These are phyloP conservation scores for Microcebus tavaratra DNA, from an alignment of 2,113 vertebrate genomes.

Conservation along the genomic window DNA sequence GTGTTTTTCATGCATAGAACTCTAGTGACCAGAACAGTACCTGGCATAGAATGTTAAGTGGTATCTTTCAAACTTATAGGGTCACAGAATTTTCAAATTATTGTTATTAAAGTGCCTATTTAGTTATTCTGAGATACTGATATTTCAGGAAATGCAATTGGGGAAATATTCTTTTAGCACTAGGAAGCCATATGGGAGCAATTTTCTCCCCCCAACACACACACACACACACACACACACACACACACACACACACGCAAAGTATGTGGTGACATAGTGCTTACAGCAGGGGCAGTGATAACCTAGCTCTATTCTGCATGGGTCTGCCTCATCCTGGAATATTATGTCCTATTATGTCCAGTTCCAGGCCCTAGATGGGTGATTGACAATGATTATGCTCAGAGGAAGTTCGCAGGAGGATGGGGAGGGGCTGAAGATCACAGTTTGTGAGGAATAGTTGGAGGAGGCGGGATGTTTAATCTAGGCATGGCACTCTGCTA, in stretches of 20 bases:
- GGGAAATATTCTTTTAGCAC: neutral
- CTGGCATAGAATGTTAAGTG: neutral
- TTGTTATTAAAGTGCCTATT: conserved; percentile 7
- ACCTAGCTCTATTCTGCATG: neutral
- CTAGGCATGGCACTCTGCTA: neutral
- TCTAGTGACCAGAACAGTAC: neutral
- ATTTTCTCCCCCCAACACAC: too few relatives aligned
- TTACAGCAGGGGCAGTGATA: neutral
- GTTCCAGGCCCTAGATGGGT: neutral
- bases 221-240: too few relatives aligned
- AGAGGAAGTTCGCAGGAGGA: neutral
- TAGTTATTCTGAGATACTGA: neutral
- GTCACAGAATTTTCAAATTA: neutral
- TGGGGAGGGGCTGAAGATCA: neutral
- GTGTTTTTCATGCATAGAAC: neutral
- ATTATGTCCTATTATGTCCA: neutral
- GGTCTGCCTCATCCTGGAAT: neutral
- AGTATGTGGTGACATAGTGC: neutral
- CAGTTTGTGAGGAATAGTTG: neutral
- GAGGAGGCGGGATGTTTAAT: neutral
- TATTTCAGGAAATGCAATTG: neutral
- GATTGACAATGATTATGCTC: neutral
- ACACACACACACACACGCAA: neutral
- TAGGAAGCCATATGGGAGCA: neutral
- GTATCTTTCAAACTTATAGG: neutral